Percentiles rank a stretch among this genome's conserved stretches.
These are phyloP conservation scores for Melanogrammus aeglefinus DNA, from an alignment of 2,797 vertebrate genomes.

Conservation along the genomic window DNA sequence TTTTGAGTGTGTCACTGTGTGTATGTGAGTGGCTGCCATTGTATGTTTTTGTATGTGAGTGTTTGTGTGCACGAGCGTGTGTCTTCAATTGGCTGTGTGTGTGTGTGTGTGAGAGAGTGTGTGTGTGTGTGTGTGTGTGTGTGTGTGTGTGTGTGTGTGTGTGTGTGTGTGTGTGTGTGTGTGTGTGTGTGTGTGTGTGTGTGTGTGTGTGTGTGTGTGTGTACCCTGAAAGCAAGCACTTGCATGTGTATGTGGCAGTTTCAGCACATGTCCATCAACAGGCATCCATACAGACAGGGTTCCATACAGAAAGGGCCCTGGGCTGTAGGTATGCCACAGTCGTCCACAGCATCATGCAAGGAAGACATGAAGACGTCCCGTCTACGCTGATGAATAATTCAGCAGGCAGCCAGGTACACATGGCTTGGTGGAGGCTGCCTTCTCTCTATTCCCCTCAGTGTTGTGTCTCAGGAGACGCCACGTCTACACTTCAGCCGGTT, in stretches of 20 bases:
- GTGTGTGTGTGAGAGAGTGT: not conserved
- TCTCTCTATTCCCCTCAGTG: not conserved
- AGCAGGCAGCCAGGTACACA: slow-evolving; percentile 12
- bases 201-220: not conserved
- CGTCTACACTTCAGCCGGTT: not conserved
- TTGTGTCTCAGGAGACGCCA: slow-evolving; percentile 5
- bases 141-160: not conserved
- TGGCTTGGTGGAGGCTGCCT: not conserved
- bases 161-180: not conserved
- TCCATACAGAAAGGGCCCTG: slow-evolving; percentile 17
- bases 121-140: not conserved
- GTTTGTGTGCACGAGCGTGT: slow-evolving; percentile 9
- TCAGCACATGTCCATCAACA: not conserved
- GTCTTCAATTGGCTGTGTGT: slow-evolving; percentile 2
- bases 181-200: not conserved
- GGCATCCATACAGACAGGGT: not conserved
- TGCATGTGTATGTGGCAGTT: not conserved
- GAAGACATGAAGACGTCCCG: slow-evolving; percentile 6
- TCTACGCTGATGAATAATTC: slow-evolving; percentile 27
- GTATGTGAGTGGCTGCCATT: not conserved
- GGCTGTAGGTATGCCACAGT: slow-evolving; percentile 20
- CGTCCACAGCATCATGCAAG: slow-evolving; percentile 25
- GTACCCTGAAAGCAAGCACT: not conserved
- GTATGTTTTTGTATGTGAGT: slow-evolving; percentile 6
- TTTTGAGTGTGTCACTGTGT: not conserved